phyloP scores from a whole-genome alignment of 2,113 vertebrate species.

The Salvelinus fontinalis region DNA sequence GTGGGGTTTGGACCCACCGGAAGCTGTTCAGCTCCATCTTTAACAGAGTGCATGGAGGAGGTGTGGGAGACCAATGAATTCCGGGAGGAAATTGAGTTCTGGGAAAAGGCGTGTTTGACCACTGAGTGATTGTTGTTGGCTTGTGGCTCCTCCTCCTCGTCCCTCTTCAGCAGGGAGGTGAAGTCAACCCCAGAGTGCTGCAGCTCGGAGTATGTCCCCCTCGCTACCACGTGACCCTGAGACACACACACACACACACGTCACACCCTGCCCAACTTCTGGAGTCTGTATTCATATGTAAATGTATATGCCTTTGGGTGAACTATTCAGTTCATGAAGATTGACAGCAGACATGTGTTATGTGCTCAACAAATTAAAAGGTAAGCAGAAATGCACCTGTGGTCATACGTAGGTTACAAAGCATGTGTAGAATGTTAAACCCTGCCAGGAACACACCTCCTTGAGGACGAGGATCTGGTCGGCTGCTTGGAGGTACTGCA shows the following conservation, averaged over 20 bases:
- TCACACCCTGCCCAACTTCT: not conserved
- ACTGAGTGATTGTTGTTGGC: not conserved
- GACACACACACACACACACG: not conserved
- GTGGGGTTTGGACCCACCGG: constrained; percentile 56
- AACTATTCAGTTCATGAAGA: not conserved
- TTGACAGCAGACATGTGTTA: not conserved
- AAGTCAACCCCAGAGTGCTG: constrained; percentile 91
- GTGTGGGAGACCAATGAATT: constrained; percentile 82
- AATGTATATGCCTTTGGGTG: not conserved
- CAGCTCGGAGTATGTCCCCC: constrained; percentile 87
- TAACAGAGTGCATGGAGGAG: constrained; percentile 75
- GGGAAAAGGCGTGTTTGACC: constrained; percentile 83
- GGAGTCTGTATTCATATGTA: not conserved
- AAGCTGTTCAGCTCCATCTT: constrained; percentile 77
- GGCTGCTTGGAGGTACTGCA: constrained; percentile 83
- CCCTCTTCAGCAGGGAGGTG: constrained; percentile 87
- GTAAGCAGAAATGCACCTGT: not conserved
- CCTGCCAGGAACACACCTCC: constrained; percentile 72
- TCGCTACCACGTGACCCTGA: constrained; percentile 88
- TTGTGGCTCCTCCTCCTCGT: constrained; percentile 67
- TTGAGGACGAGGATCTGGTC: constrained; percentile 85
- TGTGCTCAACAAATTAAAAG: not conserved
- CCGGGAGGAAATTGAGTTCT: constrained; percentile 33
- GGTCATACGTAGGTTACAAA: not conserved
- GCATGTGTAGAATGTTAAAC: not conserved